These are phyloP conservation scores for Anoplius nigerrimus DNA, from an alignment of 2,888 invertebrate genomes.

Conservation along the genomic window DNA sequence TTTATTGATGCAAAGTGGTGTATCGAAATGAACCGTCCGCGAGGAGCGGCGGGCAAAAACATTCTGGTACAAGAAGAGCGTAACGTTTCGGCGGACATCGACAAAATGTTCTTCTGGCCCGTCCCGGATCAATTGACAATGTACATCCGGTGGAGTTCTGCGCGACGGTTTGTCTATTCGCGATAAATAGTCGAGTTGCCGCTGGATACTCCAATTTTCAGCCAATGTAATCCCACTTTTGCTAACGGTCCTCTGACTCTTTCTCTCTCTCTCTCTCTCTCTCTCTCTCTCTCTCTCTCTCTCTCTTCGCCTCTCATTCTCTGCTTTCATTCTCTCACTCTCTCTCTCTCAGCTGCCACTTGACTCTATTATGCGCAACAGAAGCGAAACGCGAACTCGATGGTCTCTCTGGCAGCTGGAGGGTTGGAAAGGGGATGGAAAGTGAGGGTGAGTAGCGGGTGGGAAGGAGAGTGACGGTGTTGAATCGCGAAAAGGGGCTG, in stretches of 20 bases:
- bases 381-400: slow-evolving; percentile 49
- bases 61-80: too few relatives aligned
- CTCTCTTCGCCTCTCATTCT: slow-evolving; percentile 8
- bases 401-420: slow-evolving; percentile 24
- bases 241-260: too few relatives aligned
- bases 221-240: slow-evolving; percentile 36
- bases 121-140: too few relatives aligned
- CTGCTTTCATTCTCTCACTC: slow-evolving; percentile 26
- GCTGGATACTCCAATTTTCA: slow-evolving; percentile 50
- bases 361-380: slow-evolving; percentile 45
- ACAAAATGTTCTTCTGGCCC: too few relatives aligned
- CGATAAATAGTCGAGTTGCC: slow-evolving; percentile 16
- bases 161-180: too few relatives aligned
- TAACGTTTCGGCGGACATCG: too few relatives aligned
- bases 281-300: slow-evolving; percentile 26
- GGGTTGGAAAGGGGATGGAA: slow-evolving; percentile 27
- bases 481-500: too few relatives aligned
- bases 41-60: too few relatives aligned
- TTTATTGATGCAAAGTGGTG: too few relatives aligned
- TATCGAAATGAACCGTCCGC: too few relatives aligned
- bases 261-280: slow-evolving; percentile 19
- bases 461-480: slow-evolving; percentile 12
- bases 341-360: slow-evolving; percentile 32
- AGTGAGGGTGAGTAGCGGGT: slow-evolving; percentile 27
- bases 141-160: too few relatives aligned